Percentiles rank a stretch among this genome's conserved stretches.
Conservation (phyloP, 2,888 invertebrate genomes). For the Toxonevra muliebris region DNA sequence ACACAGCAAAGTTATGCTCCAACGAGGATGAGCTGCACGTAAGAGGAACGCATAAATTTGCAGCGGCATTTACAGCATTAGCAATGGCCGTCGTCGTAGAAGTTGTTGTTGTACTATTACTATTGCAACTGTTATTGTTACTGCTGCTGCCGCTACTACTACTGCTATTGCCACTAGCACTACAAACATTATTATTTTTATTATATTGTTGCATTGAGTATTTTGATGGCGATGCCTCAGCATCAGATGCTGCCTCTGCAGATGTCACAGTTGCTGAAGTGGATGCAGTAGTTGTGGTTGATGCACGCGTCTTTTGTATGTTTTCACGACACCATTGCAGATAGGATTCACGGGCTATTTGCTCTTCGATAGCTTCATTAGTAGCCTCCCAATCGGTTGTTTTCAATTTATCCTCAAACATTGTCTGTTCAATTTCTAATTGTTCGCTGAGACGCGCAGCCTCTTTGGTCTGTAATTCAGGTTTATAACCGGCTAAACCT, state of each 20-base stretch:
- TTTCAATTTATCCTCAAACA: conserved; percentile 88
- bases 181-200: conserved; percentile 26
- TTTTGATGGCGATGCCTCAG: conserved; percentile 58
- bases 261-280: conserved; percentile 56
- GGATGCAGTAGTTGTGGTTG: conserved; percentile 39
- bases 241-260: conserved; percentile 55
- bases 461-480: conserved; percentile 77
- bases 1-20: conserved; percentile 41
- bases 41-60: conserved; percentile 19
- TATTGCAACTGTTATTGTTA: conserved; percentile 31
- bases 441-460: conserved; percentile 82
- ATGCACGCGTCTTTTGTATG: conserved; percentile 66
- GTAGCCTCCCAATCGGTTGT: conserved; percentile 94
- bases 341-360: conserved; percentile 86
- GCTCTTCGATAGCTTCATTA: conserved; percentile 88
- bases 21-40: conserved; percentile 14
- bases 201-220: conserved; percentile 48
- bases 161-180: conserved; percentile 18
- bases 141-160: conserved; percentile 24
- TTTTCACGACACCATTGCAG: conserved; percentile 80
- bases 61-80: conserved; percentile 25
- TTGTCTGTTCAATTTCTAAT: conserved; percentile 83
- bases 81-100: conserved; percentile 24
- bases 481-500: conserved; percentile 82
- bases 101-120: conserved; percentile 36